Conservation (phyloP, 1,140 invertebrate genomes). For the Monomorium pharaonis region DNA sequence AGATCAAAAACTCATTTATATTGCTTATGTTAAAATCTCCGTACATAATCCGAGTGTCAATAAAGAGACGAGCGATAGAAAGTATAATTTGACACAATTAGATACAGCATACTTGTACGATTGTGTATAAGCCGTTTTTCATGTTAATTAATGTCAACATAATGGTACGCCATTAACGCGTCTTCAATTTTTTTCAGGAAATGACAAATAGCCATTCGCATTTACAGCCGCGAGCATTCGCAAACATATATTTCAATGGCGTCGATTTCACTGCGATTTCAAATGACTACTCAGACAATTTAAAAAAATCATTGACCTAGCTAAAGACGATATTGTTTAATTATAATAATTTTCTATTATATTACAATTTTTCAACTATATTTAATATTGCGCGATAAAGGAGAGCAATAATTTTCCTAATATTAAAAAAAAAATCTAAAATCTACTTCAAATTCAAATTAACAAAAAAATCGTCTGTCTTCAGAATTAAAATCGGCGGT, state of each 20-base stretch:
- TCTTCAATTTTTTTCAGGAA: slow-evolving; percentile 10
- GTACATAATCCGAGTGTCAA: background rate
- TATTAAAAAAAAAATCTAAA: background rate
- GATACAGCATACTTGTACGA: background rate
- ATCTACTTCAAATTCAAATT: background rate
- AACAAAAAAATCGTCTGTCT: background rate
- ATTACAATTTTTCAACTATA: background rate
- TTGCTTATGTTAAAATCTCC: background rate
- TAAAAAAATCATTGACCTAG: background rate
- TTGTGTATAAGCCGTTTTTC: slow-evolving; percentile 62
- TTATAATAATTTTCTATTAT: background rate
- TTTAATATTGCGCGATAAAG: background rate
- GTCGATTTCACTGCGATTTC: background rate
- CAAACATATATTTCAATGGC: slow-evolving; percentile 1
- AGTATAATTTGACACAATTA: slow-evolving; percentile 40
- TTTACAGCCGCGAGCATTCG: background rate
- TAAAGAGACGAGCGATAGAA: background rate
- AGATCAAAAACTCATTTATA: background rate
- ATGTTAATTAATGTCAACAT: slow-evolving; percentile 67
- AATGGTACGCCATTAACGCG: slow-evolving; percentile 71
- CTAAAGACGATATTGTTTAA: background rate
- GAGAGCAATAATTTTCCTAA: background rate
- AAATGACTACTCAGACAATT: background rate
- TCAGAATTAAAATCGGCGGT: background rate
- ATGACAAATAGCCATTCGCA: background rate